phyloP scores from a whole-genome alignment of 2,888 invertebrate species.

The Apamea epomidion region DNA sequence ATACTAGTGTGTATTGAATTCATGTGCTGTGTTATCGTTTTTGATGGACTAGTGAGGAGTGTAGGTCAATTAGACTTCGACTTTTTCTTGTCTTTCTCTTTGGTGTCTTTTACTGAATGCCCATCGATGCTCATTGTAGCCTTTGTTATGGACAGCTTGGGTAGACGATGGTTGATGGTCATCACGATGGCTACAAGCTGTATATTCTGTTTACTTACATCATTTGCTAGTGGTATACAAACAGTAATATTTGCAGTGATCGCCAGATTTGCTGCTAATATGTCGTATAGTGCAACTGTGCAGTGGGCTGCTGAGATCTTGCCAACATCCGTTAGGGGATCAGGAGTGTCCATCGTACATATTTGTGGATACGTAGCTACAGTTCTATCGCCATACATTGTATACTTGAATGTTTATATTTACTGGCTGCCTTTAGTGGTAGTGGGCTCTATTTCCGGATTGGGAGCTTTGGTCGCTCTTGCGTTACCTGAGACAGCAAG shows the following conservation, averaged over 20 bases:
- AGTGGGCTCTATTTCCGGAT: conserved; percentile 41
- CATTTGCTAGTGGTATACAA: conserved; percentile 71
- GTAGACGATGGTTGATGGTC: conserved; percentile 77
- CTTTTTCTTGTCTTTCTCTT: conserved; percentile 79
- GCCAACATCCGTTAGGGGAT: conserved; percentile 78
- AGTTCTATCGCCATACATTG: conserved; percentile 74
- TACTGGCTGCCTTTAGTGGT: conserved; percentile 61
- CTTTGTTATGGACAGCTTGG: conserved; percentile 77
- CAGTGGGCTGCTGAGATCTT: conserved; percentile 80
- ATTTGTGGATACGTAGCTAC: conserved; percentile 77
- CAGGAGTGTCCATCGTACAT: conserved; percentile 77
- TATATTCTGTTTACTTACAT: conserved; percentile 74
- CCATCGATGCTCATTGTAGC: conserved; percentile 78
- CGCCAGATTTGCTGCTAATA: conserved; percentile 79
- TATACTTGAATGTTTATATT: conserved; percentile 55
- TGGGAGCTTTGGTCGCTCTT: conserved; percentile 58
- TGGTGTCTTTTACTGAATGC: conserved; percentile 79
- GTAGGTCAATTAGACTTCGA: conserved; percentile 77
- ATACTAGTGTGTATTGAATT: conserved; percentile 74
- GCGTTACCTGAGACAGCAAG: conserved; percentile 70
- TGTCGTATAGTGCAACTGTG: conserved; percentile 73
- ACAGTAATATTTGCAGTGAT: conserved; percentile 76
- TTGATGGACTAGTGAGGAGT: conserved; percentile 78
- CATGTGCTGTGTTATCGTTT: conserved; percentile 76
- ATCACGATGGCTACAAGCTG: conserved; percentile 70